Evolutionary conservation across 2,888 invertebrate species (phyloP), one percentile per base, ranked within the genome.

Genomic region (Pseudolycoriella hygida): DNA sequence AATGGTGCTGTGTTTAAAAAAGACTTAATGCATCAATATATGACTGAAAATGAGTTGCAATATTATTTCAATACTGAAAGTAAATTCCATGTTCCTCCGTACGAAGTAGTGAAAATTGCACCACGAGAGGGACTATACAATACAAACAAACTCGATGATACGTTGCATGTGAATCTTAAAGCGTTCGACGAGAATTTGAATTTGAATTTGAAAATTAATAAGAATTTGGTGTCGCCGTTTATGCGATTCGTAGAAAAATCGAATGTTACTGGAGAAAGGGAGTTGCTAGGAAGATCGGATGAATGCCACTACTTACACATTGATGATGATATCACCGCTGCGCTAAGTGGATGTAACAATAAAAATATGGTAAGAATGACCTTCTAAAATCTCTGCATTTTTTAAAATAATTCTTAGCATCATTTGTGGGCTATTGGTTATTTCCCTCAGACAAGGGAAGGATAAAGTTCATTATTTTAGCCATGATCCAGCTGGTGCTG

Each of bases 231-330:
- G 46, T 66, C 77, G 4, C 70, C 75, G 1, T 61, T 67, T 52
- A 77, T 80, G 56, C 71, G 73, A 57, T 25, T 25, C 8, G 25
- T 25, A 8, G 25, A 25, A 25, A 25, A 25, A 25, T 25, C 8
- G 4, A 71, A 77, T 37, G 75, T 74, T 66, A 61, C 38, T 60
- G 60, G n/a, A 60, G 62, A 4, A 55, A 65, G 40, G 53, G 57
- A 2, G 59, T 61, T 4, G 66, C 67, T 48, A 52, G 53, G 57
- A 2, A 59, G 61, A 4, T 66, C 67, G 48, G 53, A 66, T 14
- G 67, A 70, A 32, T 81, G 81, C 56, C 76, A 80, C 58, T 82
- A 73, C 61, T 62, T 80, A 41, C 78, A 81, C 57, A 57, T 66
- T 3, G 72, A 75, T 50, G 63, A 63, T 1, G 62, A 60, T 12